Evolutionary conservation across 1,140 invertebrate genomes (phyloP).

Genomic region (Neotoxoptera formosana): DNA sequence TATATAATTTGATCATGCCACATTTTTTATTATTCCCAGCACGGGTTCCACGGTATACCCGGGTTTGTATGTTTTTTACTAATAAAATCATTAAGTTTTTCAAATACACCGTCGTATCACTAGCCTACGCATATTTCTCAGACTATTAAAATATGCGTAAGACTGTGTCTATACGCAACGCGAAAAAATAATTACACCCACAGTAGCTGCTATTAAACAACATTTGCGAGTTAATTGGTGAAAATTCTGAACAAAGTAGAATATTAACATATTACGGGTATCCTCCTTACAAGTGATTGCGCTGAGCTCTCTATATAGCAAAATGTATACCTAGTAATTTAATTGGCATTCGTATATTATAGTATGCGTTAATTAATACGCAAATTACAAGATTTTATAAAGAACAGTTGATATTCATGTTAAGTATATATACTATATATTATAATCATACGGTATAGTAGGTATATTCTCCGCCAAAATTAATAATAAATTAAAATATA

Average conservation of each 20-base stretch:
- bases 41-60: no score
- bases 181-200: background rate
- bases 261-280: background rate
- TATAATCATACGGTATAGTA: background rate
- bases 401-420: background rate
- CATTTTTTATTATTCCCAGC: background rate
- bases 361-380: conserved; percentile 19
- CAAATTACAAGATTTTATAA: background rate
- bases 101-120: background rate
- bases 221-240: background rate
- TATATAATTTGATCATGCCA: background rate
- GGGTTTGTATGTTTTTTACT: background rate
- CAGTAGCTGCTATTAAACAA: background rate
- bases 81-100: background rate
- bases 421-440: background rate
- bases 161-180: background rate
- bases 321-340: background rate
- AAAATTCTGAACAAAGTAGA: background rate
- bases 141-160: background rate
- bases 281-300: background rate
- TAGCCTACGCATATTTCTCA: background rate
- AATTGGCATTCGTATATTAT: background rate
- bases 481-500: conserved; percentile 24
- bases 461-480: background rate
- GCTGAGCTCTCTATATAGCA: background rate